Evolutionary conservation across 2,888 invertebrate genomes (phyloP).

Genomic region (Chymomyza procnemis): DNA sequence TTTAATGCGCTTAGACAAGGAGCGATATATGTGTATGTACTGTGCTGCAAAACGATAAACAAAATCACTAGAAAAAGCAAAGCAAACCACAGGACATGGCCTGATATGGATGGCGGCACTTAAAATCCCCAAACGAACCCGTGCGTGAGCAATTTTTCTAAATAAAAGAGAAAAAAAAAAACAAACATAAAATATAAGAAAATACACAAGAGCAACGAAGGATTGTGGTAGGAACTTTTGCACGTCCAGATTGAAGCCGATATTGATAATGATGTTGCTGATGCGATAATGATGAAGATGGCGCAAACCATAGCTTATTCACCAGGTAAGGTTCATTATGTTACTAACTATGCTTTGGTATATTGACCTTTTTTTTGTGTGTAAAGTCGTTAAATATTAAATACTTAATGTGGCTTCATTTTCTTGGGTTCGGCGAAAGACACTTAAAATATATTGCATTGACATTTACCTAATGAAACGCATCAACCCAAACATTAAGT

Average conservation of each 20-base stretch:
- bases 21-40: conserved; percentile 51
- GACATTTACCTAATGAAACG: conserved; percentile 33
- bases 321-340: not conserved
- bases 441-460: conserved; percentile 31
- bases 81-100: conserved; percentile 42
- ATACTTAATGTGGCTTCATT: conserved; percentile 38
- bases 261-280: conserved; percentile 23
- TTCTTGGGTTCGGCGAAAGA: conserved; percentile 16
- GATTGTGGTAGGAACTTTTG: conserved; percentile 16
- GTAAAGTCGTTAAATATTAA: conserved; percentile 44
- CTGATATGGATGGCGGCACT: not conserved
- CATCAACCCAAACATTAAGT: conserved; percentile 25
- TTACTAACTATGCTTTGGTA: not conserved
- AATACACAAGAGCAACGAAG: not conserved
- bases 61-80: conserved; percentile 50
- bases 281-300: conserved; percentile 18
- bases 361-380: conserved; percentile 29
- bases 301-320: conserved; percentile 13
- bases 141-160: conserved; percentile 69
- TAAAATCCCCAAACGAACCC: conserved; percentile 34
- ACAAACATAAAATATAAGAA: not conserved
- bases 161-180: conserved; percentile 39
- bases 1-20: conserved; percentile 65
- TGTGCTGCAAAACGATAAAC: conserved; percentile 50
- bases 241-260: conserved; percentile 46